Base-by-base conservation (phyloP, 2,888 invertebrate species). In the Megaustenia siamemsis region DNA sequence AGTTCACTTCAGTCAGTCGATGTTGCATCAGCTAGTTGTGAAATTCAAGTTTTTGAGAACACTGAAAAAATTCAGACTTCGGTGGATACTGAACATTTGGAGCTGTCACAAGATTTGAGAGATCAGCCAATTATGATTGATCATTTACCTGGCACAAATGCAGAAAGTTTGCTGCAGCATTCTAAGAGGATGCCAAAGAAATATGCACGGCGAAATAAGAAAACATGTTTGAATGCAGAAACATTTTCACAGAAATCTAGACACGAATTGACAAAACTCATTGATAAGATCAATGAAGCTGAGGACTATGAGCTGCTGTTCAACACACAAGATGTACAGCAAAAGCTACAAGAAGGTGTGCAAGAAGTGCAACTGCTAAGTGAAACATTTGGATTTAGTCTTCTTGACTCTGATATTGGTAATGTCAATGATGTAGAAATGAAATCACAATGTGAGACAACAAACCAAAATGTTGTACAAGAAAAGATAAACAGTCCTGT, bases 301-400 rank as follows among this genome's bases (percentile, higher is more conserved):
- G 92, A 93, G 79, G 89, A 90, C n/a, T 89, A 90, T 88, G 91
- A 92, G 68, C 86, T 93, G 21, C 28, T 92, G 77, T 90, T 91
- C 40, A 88, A 88, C 82, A 91, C 91, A 18, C 92, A 92, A 66
- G 92, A 92, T 77, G 91, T 88, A n/a, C 82, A 88, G 15, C 82
- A 86, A 3, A 87, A 87, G 28, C 87, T 90, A 77, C 85, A 86
- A 63, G 86, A 82, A 24, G 88, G 89, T 56, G 86, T 88, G 32
- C 63, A 38, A 18, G 78, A 35, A 49, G 56, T 69, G 28, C 53
- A 75, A 3, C 12, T 18, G 38, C 40, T 21, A 0, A 28, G 43
- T 8, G 82, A 82, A 43, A 32, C 73, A 45, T 75, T 82, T 66
- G 82, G 75, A 28, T 82, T 82, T 75, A 66, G 24, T n/a, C 63